These are phyloP conservation scores for Eupithecia abbreviata DNA, from an alignment of 2,888 invertebrate species.

Conservation along the genomic window DNA sequence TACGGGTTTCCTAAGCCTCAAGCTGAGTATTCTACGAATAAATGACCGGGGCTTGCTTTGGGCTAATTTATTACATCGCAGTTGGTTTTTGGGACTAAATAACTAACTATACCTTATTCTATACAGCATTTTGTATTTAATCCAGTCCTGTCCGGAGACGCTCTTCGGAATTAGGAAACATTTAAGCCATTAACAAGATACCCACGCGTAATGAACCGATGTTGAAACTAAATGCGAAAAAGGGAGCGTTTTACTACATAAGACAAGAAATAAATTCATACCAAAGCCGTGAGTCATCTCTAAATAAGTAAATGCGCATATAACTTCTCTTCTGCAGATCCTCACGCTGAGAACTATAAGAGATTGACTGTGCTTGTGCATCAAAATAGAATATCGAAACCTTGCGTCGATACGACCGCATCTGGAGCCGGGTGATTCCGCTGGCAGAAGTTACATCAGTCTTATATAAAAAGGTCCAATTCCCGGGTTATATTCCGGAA, in stretches of 20 bases:
- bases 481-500: slow-evolving; percentile 21
- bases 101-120: background rate
- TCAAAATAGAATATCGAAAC: background rate
- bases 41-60: background rate
- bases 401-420: background rate
- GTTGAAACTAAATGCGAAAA: background rate
- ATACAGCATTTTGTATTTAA: background rate
- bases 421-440: background rate
- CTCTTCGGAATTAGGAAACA: background rate
- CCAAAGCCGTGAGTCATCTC: too few relatives aligned
- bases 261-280: background rate
- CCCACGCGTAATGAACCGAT: background rate
- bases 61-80: background rate
- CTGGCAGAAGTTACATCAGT: background rate
- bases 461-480: slow-evolving; percentile 11
- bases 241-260: background rate
- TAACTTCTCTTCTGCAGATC: too few relatives aligned
- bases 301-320: too few relatives aligned
- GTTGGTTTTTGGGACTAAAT: background rate
- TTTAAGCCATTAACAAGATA: background rate
- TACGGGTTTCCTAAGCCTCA: background rate
- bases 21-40: background rate
- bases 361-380: background rate
- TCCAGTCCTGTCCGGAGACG: background rate
- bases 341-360: background rate